phyloP scores from a whole-genome alignment of 2,113 vertebrate species.

The pig (Sus scrofa) region T2T-Sscrofa CM000824.6:92337501-92338000 shows the following conservation, averaged over 20 bases:
- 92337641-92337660: neutral
- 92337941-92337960: neutral
- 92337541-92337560: neutral
- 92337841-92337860: no score
- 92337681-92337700: neutral
- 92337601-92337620: neutral
- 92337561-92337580: neutral
- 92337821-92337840: no score
- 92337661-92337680: neutral
- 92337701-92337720: neutral
- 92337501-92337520: neutral
- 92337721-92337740: neutral
- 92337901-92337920: neutral
- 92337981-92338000: neutral
- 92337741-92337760: neutral
- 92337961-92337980: neutral
- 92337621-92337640: neutral
- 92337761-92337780: no score
- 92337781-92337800: no score
- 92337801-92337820: no score
- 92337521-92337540: neutral
- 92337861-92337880: no score
- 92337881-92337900: neutral
- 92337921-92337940: neutral
- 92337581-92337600: neutral